A percentile compares a stretch with the other conserved stretches of the same genome.
phyloP scores from a whole-genome alignment of 2,113 vertebrate species.

The Parus major region DNA sequence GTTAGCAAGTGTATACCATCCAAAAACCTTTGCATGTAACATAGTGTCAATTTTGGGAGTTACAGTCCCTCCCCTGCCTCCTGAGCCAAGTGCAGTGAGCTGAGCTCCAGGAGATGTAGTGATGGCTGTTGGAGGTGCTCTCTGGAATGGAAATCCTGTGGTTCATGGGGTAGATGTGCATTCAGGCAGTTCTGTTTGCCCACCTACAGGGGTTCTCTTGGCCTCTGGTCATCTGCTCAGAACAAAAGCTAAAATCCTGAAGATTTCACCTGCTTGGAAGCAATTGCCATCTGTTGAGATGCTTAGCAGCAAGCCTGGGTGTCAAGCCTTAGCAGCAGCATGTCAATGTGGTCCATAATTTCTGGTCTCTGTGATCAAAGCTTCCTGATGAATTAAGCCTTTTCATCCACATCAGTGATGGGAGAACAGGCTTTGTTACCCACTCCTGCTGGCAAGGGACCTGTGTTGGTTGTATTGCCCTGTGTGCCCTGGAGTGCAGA shows the following conservation, averaged over 20 bases:
- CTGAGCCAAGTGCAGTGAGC: accelerated
- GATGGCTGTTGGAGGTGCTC: neutral
- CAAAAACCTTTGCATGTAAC: neutral
- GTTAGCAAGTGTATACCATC: neutral
- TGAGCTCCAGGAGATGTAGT: neutral
- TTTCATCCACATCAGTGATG: neutral
- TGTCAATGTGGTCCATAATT: neutral
- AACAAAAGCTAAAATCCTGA: neutral
- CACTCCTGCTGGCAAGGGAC: neutral
- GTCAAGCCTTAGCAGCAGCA: neutral
- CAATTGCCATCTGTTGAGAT: neutral
- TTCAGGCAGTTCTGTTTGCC: neutral
- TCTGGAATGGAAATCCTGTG: neutral
- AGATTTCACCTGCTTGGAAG: neutral
- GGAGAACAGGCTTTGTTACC: neutral
- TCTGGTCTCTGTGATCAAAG: neutral
- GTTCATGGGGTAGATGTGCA: neutral
- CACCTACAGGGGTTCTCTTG: accelerated
- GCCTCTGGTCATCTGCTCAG: neutral
- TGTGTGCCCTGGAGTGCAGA: neutral
- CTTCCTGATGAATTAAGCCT: neutral
- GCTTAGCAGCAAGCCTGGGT: neutral
- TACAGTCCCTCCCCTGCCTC: neutral
- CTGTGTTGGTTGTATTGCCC: neutral
- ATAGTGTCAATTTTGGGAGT: neutral